Percentiles rank a stretch among this genome's conserved stretches.
Evolutionary conservation across 2,113 vertebrate species (phyloP).

Genomic region (Austrofundulus limnaeus): DNA sequence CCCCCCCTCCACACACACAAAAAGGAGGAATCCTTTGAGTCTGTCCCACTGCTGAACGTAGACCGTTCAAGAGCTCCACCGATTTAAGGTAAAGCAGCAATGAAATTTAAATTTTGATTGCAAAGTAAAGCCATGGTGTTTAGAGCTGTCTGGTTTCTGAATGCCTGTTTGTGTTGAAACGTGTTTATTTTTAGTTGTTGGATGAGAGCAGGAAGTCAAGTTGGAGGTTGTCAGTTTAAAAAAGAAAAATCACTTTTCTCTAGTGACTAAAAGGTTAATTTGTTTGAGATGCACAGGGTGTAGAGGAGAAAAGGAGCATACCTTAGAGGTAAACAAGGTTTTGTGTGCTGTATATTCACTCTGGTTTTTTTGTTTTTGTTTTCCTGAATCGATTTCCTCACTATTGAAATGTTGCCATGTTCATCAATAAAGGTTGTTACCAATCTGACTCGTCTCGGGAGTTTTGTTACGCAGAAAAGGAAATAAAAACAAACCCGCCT

Average conservation of each 20-base stretch:
- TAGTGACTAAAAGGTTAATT: constrained; percentile 56
- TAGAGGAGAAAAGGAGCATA: constrained; percentile 91
- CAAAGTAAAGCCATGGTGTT: constrained; percentile 65
- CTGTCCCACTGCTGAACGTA: constrained; percentile 97
- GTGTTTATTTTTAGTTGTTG: constrained; percentile 63
- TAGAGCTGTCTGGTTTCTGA: constrained; percentile 52
- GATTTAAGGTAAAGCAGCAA: constrained; percentile 90
- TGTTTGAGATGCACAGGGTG: constrained; percentile 86
- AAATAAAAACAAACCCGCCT: neutral
- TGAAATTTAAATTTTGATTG: constrained; percentile 67
- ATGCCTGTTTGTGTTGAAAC: constrained; percentile 38
- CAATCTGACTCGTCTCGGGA: constrained; percentile 7
- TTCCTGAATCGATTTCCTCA: constrained; percentile 41
- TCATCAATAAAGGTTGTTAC: constrained; percentile 79
- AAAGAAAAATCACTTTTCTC: constrained; percentile 37
- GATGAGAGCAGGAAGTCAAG: constrained; percentile 74
- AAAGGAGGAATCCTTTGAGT: constrained; percentile 99
- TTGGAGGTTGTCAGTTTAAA: constrained; percentile 43
- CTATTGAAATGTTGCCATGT: constrained; percentile 74
- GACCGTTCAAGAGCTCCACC: constrained; percentile 97
- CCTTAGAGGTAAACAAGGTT: constrained; percentile 88
- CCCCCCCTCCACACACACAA: no score
- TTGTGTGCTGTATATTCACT: constrained; percentile 70
- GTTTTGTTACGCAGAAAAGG: neutral
- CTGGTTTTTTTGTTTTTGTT: constrained; percentile 53